phyloP scores from a whole-genome alignment of 2,797 vertebrate genomes.

The Semaprochilodus insignis region DNA sequence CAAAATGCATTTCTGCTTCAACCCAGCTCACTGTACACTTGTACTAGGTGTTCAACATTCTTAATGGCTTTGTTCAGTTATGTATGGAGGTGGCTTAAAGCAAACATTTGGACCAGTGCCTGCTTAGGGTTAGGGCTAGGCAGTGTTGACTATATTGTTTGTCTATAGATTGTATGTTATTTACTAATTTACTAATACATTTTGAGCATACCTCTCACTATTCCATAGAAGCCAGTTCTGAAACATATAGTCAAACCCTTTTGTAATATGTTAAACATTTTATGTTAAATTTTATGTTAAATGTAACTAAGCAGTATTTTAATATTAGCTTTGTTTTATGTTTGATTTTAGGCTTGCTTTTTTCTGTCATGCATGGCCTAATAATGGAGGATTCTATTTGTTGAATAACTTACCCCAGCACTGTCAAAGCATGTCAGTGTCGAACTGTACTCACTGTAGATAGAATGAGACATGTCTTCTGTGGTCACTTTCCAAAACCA shows the following conservation, averaged over 20 bases:
- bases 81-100: too few species aligned
- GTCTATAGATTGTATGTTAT: too few species aligned
- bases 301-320: not conserved
- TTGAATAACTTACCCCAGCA: not conserved
- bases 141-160: too few species aligned
- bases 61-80: too few species aligned
- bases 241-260: not conserved
- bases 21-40: too few species aligned
- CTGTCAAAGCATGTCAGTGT: constrained; percentile 23
- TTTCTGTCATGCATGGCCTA: not conserved
- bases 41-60: too few species aligned
- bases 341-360: not conserved
- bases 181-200: not conserved
- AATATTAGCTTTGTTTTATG: not conserved
- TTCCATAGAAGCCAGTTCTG: not conserved
- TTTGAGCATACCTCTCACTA: too few species aligned
- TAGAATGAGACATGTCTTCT: constrained; percentile 18
- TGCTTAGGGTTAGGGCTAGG: too few species aligned
- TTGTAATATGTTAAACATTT: not conserved
- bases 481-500: constrained; percentile 25
- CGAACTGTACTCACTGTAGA: constrained; percentile 10
- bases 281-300: not conserved
- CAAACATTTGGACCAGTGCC: too few species aligned
- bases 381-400: not conserved
- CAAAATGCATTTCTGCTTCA: too few species aligned